These are phyloP conservation scores for Acrocephalus arundinaceus DNA, from an alignment of 2,113 vertebrate genomes.

Conservation along the genomic window DNA sequence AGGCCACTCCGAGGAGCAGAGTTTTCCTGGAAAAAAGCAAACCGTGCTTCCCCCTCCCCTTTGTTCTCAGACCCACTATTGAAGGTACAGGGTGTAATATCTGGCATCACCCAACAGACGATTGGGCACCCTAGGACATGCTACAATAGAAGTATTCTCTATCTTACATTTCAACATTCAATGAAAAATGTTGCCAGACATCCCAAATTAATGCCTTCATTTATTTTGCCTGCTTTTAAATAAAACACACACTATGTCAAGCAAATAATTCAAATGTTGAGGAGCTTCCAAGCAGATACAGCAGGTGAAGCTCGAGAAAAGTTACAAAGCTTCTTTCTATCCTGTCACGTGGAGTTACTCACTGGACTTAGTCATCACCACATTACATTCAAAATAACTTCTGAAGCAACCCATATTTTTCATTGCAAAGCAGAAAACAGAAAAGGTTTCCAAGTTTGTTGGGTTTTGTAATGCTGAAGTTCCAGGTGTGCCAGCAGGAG, in stretches of 20 bases:
- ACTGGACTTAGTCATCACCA: background rate
- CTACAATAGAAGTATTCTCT: background rate
- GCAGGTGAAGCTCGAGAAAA: background rate
- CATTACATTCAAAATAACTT: background rate
- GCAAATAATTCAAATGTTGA: background rate
- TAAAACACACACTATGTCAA: background rate
- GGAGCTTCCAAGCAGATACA: background rate
- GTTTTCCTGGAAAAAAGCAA: too few species aligned
- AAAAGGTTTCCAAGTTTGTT: background rate
- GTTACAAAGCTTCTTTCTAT: background rate
- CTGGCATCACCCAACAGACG: too few species aligned
- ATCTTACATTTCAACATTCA: background rate
- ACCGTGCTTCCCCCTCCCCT: too few species aligned
- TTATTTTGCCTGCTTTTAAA: background rate
- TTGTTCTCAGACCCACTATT: too few species aligned
- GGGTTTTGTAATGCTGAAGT: background rate
- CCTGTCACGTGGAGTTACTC: background rate
- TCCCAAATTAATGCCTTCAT: background rate
- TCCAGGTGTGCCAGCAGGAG: background rate
- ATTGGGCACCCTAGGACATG: too few species aligned
- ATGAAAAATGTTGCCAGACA: background rate
- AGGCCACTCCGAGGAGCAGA: too few species aligned
- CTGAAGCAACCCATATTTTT: background rate
- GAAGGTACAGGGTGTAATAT: too few species aligned
- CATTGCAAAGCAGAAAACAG: background rate